phyloP scores from a whole-genome alignment of 2,888 invertebrate genomes.

The Drosophila kuntzei region DNA sequence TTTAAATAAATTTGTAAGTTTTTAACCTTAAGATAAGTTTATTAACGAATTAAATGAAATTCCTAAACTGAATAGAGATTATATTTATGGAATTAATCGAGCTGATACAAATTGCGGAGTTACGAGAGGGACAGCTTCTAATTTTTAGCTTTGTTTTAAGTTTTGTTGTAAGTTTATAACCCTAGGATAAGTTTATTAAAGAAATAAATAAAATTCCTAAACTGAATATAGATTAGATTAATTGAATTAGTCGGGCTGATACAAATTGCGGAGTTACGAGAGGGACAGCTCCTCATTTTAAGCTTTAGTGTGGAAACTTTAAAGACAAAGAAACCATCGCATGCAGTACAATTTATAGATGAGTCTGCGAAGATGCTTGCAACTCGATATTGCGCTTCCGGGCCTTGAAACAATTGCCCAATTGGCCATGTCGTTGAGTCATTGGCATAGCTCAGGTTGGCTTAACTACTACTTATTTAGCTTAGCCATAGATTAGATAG shows the following conservation, averaged over 20 bases:
- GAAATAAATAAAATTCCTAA: too few species aligned
- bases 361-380: conserved; percentile 22
- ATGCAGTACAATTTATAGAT: conserved; percentile 2
- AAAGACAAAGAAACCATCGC: background rate
- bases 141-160: too few species aligned
- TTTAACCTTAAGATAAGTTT: too few species aligned
- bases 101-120: too few species aligned
- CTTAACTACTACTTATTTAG: conserved; percentile 5
- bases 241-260: too few species aligned
- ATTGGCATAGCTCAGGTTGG: conserved; percentile 23
- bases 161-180: too few species aligned
- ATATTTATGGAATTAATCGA: background rate
- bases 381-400: conserved; percentile 37
- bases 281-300: background rate
- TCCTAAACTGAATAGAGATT: background rate
- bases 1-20: too few species aligned
- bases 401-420: conserved; percentile 49
- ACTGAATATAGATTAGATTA: too few species aligned
- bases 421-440: conserved; percentile 46
- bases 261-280: background rate
- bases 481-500: too few species aligned
- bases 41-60: too few species aligned
- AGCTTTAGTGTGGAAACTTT: background rate
- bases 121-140: too few species aligned
- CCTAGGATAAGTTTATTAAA: too few species aligned